A percentile compares a stretch with the other conserved stretches of the same genome.
Evolutionary conservation across 2,797 vertebrate species (phyloP).

Genomic region (Pipistrellus kuhlii): DNA sequence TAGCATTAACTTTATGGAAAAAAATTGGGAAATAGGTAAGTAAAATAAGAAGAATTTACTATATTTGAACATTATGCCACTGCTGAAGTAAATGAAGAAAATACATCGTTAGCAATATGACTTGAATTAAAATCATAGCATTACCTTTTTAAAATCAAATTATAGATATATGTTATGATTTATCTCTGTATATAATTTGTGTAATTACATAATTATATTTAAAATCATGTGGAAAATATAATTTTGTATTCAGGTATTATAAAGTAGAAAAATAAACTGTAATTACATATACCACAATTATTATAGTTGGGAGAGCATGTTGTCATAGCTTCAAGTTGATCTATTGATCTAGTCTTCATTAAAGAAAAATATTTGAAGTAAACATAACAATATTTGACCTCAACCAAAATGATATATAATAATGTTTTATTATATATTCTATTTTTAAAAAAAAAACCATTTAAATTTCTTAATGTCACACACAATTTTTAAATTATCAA

Average conservation of each 20-base stretch:
- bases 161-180: not conserved
- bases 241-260: not conserved
- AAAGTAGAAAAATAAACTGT: not conserved
- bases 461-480: not conserved
- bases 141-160: not conserved
- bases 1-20: not conserved
- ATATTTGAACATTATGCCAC: not conserved
- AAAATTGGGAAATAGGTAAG: not conserved
- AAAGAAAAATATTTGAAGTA: conserved; percentile 1
- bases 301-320: not conserved
- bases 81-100: conserved; percentile 1
- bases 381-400: not conserved
- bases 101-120: not conserved
- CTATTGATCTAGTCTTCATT: not conserved
- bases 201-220: not conserved
- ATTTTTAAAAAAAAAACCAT: too few species aligned
- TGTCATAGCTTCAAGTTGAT: not conserved
- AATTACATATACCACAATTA: not conserved
- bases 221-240: not conserved
- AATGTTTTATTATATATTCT: not conserved
- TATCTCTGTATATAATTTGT: not conserved
- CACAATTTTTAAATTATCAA: not conserved
- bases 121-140: not conserved
- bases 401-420: not conserved
- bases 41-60: not conserved